Evolutionary conservation across 2,797 vertebrate genomes (phyloP).

Genomic region (Aldrovandia affinis): DNA sequence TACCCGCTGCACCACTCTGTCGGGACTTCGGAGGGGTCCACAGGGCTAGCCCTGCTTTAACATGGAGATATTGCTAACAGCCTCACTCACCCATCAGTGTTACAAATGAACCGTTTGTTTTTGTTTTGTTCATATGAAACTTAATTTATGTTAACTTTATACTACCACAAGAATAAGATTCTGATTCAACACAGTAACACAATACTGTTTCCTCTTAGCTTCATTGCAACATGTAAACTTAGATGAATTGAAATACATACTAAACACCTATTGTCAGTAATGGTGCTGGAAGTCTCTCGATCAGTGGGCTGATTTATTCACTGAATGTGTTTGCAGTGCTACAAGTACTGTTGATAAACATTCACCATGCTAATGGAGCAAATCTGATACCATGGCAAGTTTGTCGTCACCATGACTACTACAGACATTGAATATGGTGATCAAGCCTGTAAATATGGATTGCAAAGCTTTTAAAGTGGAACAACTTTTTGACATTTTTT

Average conservation of each 20-base stretch:
- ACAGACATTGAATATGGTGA: background rate
- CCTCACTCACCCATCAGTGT: constrained; percentile 22
- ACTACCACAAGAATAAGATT: constrained; percentile 4
- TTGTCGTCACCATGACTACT: constrained; percentile 5
- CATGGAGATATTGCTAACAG: constrained; percentile 16
- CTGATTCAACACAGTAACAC: constrained; percentile 1
- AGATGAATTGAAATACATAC: constrained; percentile 22
- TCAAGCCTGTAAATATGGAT: constrained; percentile 16
- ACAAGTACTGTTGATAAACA: constrained; percentile 8
- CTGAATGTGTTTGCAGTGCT: constrained; percentile 3
- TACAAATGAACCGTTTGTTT: constrained; percentile 23
- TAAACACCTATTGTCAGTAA: constrained; percentile 20
- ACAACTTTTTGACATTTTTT: background rate
- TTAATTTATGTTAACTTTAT: constrained; percentile 23
- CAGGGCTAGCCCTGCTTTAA: constrained; percentile 12
- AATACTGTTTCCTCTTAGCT: constrained; percentile 4
- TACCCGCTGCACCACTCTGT: constrained; percentile 12
- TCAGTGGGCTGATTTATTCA: background rate
- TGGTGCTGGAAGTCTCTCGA: background rate
- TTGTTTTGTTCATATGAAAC: constrained; percentile 27
- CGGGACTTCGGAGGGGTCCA: background rate
- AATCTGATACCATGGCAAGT: constrained; percentile 21
- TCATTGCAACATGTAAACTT: constrained; percentile 11
- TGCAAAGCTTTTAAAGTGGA: constrained; percentile 12
- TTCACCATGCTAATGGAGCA: constrained; percentile 27